phyloP scores from a whole-genome alignment of 2,797 vertebrate species.

The Fundulus diaphanus region DNA sequence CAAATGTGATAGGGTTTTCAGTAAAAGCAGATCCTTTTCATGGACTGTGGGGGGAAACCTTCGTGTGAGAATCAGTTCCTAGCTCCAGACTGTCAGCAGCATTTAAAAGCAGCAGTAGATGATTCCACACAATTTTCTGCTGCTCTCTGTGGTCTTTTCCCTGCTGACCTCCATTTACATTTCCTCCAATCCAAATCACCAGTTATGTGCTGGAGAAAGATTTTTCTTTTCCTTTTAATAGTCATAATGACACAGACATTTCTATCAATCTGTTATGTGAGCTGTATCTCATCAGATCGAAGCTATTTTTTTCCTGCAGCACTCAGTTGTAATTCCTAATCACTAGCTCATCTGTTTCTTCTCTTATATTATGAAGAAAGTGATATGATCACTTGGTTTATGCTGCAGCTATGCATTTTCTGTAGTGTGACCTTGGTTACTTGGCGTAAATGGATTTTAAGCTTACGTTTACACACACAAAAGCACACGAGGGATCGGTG shows the following conservation, averaged over 20 bases:
- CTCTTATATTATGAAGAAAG: neutral
- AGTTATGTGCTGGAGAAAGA: conserved; percentile 1
- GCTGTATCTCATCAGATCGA: conserved; percentile 4
- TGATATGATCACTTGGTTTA: neutral
- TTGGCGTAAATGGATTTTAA: neutral
- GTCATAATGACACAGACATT: conserved; percentile 20
- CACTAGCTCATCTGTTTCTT: neutral
- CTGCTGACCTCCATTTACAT: neutral
- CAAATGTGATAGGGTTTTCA: neutral
- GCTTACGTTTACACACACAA: neutral
- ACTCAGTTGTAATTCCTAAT: neutral
- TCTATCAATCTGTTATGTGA: conserved; percentile 6
- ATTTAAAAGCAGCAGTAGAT: conserved; percentile 5
- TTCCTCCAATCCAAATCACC: conserved; percentile 3
- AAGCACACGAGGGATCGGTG: neutral
- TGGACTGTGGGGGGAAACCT: neutral
- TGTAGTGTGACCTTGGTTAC: neutral
- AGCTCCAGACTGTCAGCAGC: conserved; percentile 8
- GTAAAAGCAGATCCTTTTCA: neutral
- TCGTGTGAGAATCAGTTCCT: conserved; percentile 6
- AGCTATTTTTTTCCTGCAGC: neutral
- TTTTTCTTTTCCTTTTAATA: neutral
- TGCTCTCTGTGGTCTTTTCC: conserved; percentile 13
- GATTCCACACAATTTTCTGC: conserved; percentile 16
- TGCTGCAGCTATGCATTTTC: neutral